Evolutionary conservation across 2,888 invertebrate genomes (phyloP).

Genomic region (Diarsia mendica): DNA sequence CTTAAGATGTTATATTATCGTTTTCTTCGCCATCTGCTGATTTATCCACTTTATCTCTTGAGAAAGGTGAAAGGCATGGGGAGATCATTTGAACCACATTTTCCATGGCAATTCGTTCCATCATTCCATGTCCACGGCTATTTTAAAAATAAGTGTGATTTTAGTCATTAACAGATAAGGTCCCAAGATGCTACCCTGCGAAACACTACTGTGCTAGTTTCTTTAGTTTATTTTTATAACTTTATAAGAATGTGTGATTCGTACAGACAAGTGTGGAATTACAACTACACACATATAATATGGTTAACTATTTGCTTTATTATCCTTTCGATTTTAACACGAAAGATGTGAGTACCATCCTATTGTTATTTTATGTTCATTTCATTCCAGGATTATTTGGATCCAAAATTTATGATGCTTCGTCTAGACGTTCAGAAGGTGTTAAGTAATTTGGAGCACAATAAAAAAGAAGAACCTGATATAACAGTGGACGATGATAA

Average conservation of each 20-base stretch:
- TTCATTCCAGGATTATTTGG: conserved; percentile 84
- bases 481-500: conserved; percentile 57
- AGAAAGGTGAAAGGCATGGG: background rate
- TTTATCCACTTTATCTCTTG: background rate
- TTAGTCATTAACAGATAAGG: background rate
- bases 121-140: background rate
- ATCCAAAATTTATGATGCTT: conserved; percentile 88
- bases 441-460: conserved; percentile 81
- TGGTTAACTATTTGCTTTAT: background rate
- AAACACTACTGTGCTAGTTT: background rate
- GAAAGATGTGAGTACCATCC: background rate
- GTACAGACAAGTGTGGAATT: background rate
- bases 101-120: background rate
- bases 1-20: background rate
- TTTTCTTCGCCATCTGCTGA: background rate
- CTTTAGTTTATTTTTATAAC: background rate
- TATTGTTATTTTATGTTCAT: background rate
- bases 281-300: background rate
- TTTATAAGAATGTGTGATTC: background rate
- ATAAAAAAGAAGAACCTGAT: conserved; percentile 73
- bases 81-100: background rate
- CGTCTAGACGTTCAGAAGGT: conserved; percentile 87
- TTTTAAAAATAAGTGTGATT: background rate
- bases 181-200: conserved; percentile 2
- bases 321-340: background rate